Base-by-base conservation (phyloP, 2,113 vertebrate genomes). In the Rhombomys opimus region DNA sequence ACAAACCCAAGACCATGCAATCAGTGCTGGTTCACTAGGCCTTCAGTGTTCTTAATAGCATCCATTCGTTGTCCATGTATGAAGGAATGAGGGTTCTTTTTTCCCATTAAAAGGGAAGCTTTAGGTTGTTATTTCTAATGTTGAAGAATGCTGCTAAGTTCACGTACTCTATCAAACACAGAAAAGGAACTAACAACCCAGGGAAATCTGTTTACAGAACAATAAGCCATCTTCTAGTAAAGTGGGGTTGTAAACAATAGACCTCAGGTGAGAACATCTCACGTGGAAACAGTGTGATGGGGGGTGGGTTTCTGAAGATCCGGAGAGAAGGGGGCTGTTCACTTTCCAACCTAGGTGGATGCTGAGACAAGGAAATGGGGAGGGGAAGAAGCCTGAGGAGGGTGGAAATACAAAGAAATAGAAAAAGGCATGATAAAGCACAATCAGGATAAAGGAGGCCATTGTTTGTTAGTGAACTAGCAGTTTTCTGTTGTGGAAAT, bases 1-100 rank as follows among this genome's bases (percentile, higher is more conserved):
- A 97, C 96, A 94, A 98, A 98, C 97, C 96, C 95, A 95, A 97
- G 87, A 98, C 97, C 97, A 32, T 96, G 82, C 97, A 97, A 98
- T 98, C 97, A 98, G 97, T 98, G 98, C 97, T 98, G 96, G 96
- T 98, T 99, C 97, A 98, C 98, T 99, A 98, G 96, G 97, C 89
- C 84, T 95, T 96, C 97, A 96, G 98, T 92, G 97, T 95, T 98
- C 97, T 96, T 97, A 98, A 98, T 98, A 97, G 94, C 96, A 97
- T 97, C 97, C 90, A 93, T 98, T 98, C 92, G 90, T 89, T 98
- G 93, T 98, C 96, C 96, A 89, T 95, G 87, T 95, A 89, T 87
- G 89, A 97, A 96, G 94, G 86, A 97, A 91, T 96, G 63, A 77
- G 95, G 89, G 84, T 93, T 92, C 97, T 97, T 97, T 96, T 95